Conservation (phyloP, 2,888 invertebrate genomes). For the Stenodera caucasica region DNA sequence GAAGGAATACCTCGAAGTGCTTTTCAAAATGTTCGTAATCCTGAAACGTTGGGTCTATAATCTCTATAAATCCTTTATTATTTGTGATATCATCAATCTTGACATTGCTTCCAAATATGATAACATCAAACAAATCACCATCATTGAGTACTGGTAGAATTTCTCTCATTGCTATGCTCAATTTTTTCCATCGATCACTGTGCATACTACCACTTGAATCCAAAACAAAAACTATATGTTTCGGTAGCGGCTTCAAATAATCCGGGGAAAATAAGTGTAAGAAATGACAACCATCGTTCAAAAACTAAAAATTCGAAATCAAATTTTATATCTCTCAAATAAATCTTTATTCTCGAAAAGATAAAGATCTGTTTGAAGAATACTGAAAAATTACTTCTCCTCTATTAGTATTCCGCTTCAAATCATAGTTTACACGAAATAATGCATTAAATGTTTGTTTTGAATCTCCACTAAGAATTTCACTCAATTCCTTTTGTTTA, state of each 20-base stretch:
- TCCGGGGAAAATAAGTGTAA: constrained; percentile 71
- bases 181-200: constrained; percentile 52
- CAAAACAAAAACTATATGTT: constrained; percentile 71
- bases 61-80: too few species aligned
- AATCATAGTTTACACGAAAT: constrained; percentile 69
- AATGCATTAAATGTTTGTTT: constrained; percentile 62
- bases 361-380: too few species aligned
- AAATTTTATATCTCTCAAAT: background rate
- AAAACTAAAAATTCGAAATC: constrained; percentile 42
- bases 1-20: too few species aligned
- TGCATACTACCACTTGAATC: constrained; percentile 75
- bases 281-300: constrained; percentile 69
- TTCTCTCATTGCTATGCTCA: too few species aligned
- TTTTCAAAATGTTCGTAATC: too few species aligned
- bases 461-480: constrained; percentile 40
- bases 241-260: constrained; percentile 61
- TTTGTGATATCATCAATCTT: too few species aligned
- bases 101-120: too few species aligned
- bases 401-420: constrained; percentile 59
- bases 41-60: too few species aligned
- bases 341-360: too few species aligned
- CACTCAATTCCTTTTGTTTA: constrained; percentile 59
- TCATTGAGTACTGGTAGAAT: too few species aligned
- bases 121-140: background rate
- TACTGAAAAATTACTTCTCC: constrained; percentile 55